These are phyloP conservation scores for Synanthedon myopaeformis DNA, from an alignment of 2,888 invertebrate species.

Conservation along the genomic window DNA sequence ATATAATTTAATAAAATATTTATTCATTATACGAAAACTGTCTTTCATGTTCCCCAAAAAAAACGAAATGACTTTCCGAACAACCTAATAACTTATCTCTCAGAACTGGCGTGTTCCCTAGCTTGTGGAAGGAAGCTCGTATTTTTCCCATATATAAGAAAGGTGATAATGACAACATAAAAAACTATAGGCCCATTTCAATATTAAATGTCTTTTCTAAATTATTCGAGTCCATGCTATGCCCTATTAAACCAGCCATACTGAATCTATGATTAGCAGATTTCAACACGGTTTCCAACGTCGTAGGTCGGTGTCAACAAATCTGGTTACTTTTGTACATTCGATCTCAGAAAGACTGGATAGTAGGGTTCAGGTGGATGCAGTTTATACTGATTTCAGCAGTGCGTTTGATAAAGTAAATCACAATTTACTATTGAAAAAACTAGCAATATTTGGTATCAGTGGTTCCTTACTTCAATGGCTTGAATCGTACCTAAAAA, in stretches of 20 bases:
- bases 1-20: no score
- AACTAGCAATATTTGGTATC: not conserved
- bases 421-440: not conserved
- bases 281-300: not conserved
- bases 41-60: no score
- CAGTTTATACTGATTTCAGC: not conserved
- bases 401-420: not conserved
- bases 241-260: not conserved
- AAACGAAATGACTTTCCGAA: no score
- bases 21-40: no score
- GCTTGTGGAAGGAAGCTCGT: no score
- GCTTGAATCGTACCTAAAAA: constrained; percentile 2
- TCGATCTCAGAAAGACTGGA: not conserved
- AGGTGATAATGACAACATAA: no score
- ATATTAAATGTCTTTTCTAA: no score
- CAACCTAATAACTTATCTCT: no score
- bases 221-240: no score
- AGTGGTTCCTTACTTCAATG: constrained; percentile 1
- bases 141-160: no score
- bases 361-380: not conserved
- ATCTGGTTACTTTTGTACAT: not conserved
- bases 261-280: not conserved
- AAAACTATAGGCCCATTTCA: no score
- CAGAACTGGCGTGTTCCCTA: no score
- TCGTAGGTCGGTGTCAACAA: not conserved